Evolutionary conservation across 2,797 vertebrate genomes (phyloP).

Genomic region (Natrix natrix): DNA sequence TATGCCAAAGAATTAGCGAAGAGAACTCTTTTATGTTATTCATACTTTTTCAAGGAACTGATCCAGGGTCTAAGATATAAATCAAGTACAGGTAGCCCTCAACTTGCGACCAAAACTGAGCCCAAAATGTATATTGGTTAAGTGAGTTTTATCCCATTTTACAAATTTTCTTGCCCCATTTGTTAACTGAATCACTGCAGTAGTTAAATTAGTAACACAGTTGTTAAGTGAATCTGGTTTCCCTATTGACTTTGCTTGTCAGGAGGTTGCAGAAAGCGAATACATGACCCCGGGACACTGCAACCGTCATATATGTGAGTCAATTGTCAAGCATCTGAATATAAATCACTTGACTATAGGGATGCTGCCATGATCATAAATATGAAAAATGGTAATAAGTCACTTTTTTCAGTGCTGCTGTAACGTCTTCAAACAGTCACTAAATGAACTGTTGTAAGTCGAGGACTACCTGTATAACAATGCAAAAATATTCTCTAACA

Average conservation of each 20-base stretch:
- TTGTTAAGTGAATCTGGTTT: background rate
- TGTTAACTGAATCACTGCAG: background rate
- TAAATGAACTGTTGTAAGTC: background rate
- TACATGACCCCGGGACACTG: background rate
- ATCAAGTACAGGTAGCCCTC: background rate
- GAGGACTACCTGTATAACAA: background rate
- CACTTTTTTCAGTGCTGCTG: background rate
- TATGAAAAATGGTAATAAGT: background rate
- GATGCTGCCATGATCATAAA: background rate
- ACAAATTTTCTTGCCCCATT: too few relatives aligned
- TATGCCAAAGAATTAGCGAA: background rate
- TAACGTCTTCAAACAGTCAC: background rate
- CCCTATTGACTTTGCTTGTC: background rate
- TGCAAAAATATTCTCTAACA: background rate
- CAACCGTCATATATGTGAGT: background rate
- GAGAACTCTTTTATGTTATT: background rate
- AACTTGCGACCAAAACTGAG: background rate
- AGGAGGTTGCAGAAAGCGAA: background rate
- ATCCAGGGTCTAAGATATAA: background rate
- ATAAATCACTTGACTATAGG: background rate
- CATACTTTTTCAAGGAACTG: background rate
- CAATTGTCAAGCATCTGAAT: background rate
- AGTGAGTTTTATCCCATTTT: background rate
- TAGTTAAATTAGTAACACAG: background rate
- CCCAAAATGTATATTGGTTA: background rate